Evolutionary conservation across 1,140 invertebrate genomes (phyloP), one percentile per base, ranked within the genome.

Genomic region (Gerris buenoi): DNA sequence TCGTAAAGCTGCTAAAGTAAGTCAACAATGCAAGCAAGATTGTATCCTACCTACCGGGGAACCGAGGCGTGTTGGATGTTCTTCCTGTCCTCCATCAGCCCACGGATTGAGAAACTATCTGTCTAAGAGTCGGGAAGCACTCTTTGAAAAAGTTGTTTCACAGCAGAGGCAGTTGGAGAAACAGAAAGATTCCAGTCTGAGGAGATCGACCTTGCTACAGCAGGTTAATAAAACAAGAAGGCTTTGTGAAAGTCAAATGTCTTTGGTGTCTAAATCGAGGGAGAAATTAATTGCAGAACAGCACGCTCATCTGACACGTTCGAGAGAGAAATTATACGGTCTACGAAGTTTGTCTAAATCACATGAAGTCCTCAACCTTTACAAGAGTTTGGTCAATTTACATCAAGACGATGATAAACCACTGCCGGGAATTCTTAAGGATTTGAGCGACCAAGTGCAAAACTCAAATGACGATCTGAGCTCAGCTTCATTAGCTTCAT

Each of bases 111-210:
- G 80, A 25, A 77, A 76, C 26, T 82, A 83, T 66, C 68, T 84
- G 25, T 83, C 82, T 18, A 84, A 83, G 68, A 83, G 82, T 0
- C 76, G 82, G 0, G 83, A 84, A 67, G 81, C 82, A 0, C 73
- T 84, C 15, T 76, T 81, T 63, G 83, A 83, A 65, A 77, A 80
- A 1, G 81, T 84, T 0, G 80, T 83, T 2, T 79, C 80, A 60
- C 73, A 72, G 28, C 71, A 72, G 18, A 64, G 67, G 46, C 69
- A 66, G n/a, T 64, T 68, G 14, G 68, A 68, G 64, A 26, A 25
- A 22, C 63, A 68, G 15, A 64, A 29, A 1, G 65, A 68, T 25
- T 77, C 79, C 65, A 80, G 80, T 64, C 64, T 81, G 0, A 74
- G 80, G 23, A 75, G 79, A 58, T 77, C 76, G 0, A 79, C 79